Base-by-base conservation (phyloP, 2,888 invertebrate species). In the Hypsopygia costalis region DNA sequence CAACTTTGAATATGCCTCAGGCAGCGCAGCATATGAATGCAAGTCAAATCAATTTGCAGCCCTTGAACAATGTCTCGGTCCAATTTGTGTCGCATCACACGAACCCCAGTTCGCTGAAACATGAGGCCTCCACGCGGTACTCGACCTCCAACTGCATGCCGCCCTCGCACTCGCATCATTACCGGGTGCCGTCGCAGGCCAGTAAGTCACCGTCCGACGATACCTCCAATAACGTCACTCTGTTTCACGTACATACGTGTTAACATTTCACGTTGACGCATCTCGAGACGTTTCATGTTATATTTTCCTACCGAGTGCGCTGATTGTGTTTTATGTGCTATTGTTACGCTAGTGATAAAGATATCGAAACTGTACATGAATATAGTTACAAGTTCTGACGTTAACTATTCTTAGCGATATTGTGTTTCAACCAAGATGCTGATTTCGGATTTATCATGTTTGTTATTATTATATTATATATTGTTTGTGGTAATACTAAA, bases 161-260 rank as follows among this genome's bases (percentile, higher is more conserved):
- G 62, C 72, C 79, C 32, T 70, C 83, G 43, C 79, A 76, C 32
- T 70, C 83, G 42, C 79, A 76, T 52, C 82, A 75, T 64, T 85
- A 79, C 59, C 68, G 81, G 49, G 61, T 82, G 36, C 57, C 82
- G 55, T 63, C 79, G 44, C 85, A 80, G 73, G 48, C 78, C 52
- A 76, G 86, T 86, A 78, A 87, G 87, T 86, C 36, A 34, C 36
- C 10, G n/a, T 16, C 9, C 29, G 36, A 6, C 6, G 5, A 7
- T 8, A 31, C 27, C 7, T 10, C 28, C 16, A 28, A 7, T 8
- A 31, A 11, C 7, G 6, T 12, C 16, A 28, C 20, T 16, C 11
- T 22, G 28, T 35, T 35, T 31, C 21, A n/a, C 34, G 9, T 38
- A n/a, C 34, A 10, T 38, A 31, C 31, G 21, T 32, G 35, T 38